phyloP scores from a whole-genome alignment of 2,888 invertebrate species.

The Neoascia interrupta region DNA sequence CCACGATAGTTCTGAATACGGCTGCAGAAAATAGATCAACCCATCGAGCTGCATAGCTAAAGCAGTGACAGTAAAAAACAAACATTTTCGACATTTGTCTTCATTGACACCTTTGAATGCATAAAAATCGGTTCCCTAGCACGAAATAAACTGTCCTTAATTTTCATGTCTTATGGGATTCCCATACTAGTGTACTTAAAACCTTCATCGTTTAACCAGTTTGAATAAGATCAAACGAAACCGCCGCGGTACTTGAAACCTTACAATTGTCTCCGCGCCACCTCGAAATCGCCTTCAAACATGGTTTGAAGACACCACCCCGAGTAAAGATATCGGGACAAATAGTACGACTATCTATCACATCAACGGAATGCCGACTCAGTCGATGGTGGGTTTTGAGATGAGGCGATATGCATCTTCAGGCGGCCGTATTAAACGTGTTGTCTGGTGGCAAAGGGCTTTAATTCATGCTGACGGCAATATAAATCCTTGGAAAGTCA shows the following conservation, averaged over 20 bases:
- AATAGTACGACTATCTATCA: slow-evolving; percentile 68
- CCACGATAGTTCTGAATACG: too few species aligned
- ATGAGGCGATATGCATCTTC: slow-evolving; percentile 55
- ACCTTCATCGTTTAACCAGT: slow-evolving; percentile 26
- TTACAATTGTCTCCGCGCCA: neutral
- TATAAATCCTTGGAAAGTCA: slow-evolving; percentile 66
- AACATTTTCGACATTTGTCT: slow-evolving; percentile 34
- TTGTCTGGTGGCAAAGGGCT: slow-evolving; percentile 53
- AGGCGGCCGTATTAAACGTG: slow-evolving; percentile 59
- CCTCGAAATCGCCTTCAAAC: slow-evolving; percentile 2
- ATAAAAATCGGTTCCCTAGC: too few species aligned
- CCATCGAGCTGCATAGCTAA: too few species aligned
- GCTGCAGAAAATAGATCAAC: too few species aligned
- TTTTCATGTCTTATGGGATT: slow-evolving; percentile 42
- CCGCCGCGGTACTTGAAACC: slow-evolving; percentile 38
- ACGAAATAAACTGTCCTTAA: slow-evolving; percentile 45
- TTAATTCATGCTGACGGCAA: slow-evolving; percentile 61
- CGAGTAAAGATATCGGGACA: slow-evolving; percentile 67
- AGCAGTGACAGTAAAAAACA: too few species aligned
- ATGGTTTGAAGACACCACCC: slow-evolving; percentile 58
- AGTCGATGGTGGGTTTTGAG: slow-evolving; percentile 16
- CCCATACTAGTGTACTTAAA: slow-evolving; percentile 40
- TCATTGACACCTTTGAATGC: slow-evolving; percentile 27
- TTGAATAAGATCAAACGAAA: slow-evolving; percentile 58
- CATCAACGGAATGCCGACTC: slow-evolving; percentile 58